Conservation (phyloP, 2,113 vertebrate species). For the Rhinichthys klamathensis region DNA sequence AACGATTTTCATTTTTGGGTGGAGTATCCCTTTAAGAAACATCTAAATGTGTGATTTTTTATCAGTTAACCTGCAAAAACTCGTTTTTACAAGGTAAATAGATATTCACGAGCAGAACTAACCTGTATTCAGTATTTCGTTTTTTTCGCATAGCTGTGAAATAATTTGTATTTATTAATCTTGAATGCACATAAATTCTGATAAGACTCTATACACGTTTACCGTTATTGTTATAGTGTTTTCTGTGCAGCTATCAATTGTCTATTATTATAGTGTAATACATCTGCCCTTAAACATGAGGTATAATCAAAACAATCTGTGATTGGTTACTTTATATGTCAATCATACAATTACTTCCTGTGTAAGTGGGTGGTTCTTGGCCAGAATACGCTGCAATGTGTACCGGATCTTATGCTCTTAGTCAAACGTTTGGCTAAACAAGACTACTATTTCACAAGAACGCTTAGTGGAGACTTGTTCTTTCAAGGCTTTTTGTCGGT, state of each 20-base stretch:
- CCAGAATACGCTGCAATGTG: background rate
- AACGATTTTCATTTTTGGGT: too few relatives aligned
- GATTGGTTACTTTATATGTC: background rate
- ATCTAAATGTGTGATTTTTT: background rate
- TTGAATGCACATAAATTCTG: background rate
- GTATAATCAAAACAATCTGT: background rate
- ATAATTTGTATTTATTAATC: background rate
- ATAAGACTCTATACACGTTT: background rate
- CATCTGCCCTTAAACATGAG: background rate
- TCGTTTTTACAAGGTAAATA: background rate
- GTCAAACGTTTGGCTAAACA: background rate
- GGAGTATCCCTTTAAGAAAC: too few relatives aligned
- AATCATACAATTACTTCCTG: background rate
- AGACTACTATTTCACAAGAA: background rate
- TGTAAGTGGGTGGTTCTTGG: background rate
- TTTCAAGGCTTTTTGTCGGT: constrained; percentile 25
- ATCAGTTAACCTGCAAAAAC: background rate
- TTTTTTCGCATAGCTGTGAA: background rate
- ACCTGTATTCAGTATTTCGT: background rate
- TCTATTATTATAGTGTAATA: background rate
- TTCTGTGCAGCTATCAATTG: too few relatives aligned
- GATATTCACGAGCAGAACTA: background rate
- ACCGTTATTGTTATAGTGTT: background rate
- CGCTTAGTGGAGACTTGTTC: constrained; percentile 25
- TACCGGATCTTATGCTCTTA: background rate